A percentile compares a stretch with the other conserved stretches of the same genome.
These are phyloP conservation scores for Drosophila nikananu DNA, from an alignment of 1,140 invertebrate species.

Conservation along the genomic window DNA sequence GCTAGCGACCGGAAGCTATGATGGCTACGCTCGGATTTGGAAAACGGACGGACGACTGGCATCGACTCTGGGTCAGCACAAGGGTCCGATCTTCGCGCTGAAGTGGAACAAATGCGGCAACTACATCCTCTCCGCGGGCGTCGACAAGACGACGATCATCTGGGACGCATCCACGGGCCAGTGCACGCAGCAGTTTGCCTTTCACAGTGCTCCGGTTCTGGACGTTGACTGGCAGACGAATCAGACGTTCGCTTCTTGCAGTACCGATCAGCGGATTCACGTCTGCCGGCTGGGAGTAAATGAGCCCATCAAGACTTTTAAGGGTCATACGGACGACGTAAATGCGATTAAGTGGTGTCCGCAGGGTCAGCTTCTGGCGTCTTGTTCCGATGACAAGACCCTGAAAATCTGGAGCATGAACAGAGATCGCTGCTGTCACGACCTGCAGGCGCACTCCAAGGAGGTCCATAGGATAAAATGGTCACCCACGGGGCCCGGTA, in stretches of 20 bases:
- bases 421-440: slow-evolving; percentile 97
- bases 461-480: slow-evolving; percentile 99
- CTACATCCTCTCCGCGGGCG: slow-evolving; percentile 98
- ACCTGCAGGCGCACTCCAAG: slow-evolving; percentile 98
- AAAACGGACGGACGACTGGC: slow-evolving; percentile 96
- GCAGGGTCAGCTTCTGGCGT: slow-evolving; percentile 97
- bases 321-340: slow-evolving; percentile 99
- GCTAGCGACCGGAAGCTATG: slow-evolving; percentile 98
- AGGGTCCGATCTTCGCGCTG: slow-evolving; percentile 99
- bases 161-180: slow-evolving; percentile 99
- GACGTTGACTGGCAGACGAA: slow-evolving; percentile 99
- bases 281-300: slow-evolving; percentile 97
- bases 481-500: slow-evolving; percentile 98
- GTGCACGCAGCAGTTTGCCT: slow-evolving; percentile 99
- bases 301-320: slow-evolving; percentile 98
- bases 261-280: slow-evolving; percentile 99
- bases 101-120: slow-evolving; percentile 99
- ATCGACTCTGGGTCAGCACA: slow-evolving; percentile 98
- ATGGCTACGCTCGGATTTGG: slow-evolving; percentile 99
- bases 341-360: slow-evolving; percentile 99
- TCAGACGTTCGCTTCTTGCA: slow-evolving; percentile 98
- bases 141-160: slow-evolving; percentile 98
- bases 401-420: slow-evolving; percentile 99
- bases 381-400: slow-evolving; percentile 99
- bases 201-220: slow-evolving; percentile 98